phyloP scores from a whole-genome alignment of 2,797 vertebrate genomes.

The Linurgus olivaceus region DNA sequence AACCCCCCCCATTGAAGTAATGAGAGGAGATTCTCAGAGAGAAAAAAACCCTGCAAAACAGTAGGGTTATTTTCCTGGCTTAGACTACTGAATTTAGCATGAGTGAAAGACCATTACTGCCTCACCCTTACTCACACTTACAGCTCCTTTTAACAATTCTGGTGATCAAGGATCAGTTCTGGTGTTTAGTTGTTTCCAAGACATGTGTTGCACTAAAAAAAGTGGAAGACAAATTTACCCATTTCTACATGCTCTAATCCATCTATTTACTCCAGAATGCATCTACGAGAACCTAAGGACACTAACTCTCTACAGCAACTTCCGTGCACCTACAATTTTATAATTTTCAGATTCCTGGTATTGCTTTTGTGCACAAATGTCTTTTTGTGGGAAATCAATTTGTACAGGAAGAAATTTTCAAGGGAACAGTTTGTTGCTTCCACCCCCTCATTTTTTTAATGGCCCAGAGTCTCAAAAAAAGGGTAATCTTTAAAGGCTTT shows the following conservation, averaged over 20 bases:
- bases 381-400: not conserved
- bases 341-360: not conserved
- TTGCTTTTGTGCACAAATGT: not conserved
- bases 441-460: not conserved
- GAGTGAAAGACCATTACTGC: not conserved
- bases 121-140: not conserved
- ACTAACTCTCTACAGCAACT: not conserved
- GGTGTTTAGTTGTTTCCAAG: not conserved
- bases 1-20: not conserved
- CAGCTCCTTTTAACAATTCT: not conserved
- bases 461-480: not conserved
- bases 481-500: not conserved
- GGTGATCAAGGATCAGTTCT: not conserved
- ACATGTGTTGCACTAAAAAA: not conserved
- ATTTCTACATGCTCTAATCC: not conserved
- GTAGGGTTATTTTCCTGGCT: not conserved
- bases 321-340: not conserved
- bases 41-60: not conserved
- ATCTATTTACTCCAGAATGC: not conserved
- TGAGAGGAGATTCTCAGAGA: not conserved
- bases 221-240: not conserved
- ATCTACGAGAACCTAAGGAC: not conserved
- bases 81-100: not conserved
- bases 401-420: constrained; percentile 21
- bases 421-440: not conserved